These are phyloP conservation scores for Prolemur simus DNA, from an alignment of 2,113 vertebrate genomes.

Conservation along the genomic window DNA sequence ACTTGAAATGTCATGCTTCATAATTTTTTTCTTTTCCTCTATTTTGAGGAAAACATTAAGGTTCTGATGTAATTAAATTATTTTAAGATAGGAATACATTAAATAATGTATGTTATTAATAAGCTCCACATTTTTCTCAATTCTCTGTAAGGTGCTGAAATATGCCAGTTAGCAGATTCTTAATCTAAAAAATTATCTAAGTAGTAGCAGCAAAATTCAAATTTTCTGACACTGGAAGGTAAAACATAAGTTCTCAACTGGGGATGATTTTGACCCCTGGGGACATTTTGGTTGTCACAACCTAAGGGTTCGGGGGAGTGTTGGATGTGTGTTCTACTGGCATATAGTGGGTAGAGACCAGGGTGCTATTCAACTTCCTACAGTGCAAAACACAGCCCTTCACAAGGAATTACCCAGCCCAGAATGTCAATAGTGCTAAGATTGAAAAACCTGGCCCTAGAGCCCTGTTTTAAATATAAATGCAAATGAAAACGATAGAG, in stretches of 20 bases:
- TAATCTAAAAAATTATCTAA: conserved; percentile 20
- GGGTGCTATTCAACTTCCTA: background rate
- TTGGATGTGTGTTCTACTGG: background rate
- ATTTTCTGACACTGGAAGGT: background rate
- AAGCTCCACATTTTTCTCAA: background rate
- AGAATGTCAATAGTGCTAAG: background rate
- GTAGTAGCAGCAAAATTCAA: background rate
- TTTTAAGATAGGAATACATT: background rate
- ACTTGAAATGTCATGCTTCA: background rate
- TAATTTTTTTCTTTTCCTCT: background rate
- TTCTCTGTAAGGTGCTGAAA: background rate
- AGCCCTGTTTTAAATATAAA: background rate
- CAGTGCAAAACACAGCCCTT: background rate
- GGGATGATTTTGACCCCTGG: background rate
- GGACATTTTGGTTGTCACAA: background rate
- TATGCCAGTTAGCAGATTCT: background rate
- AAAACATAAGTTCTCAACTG: background rate
- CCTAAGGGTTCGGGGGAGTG: no score
- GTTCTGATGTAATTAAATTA: background rate
- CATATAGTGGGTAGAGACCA: background rate
- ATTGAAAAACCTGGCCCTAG: background rate
- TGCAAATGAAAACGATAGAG: background rate
- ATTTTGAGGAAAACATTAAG: conserved; percentile 11
- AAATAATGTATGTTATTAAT: background rate
- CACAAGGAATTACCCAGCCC: background rate